These are phyloP conservation scores for Nebria brevicollis DNA, from an alignment of 2,888 invertebrate species.

Conservation along the genomic window DNA sequence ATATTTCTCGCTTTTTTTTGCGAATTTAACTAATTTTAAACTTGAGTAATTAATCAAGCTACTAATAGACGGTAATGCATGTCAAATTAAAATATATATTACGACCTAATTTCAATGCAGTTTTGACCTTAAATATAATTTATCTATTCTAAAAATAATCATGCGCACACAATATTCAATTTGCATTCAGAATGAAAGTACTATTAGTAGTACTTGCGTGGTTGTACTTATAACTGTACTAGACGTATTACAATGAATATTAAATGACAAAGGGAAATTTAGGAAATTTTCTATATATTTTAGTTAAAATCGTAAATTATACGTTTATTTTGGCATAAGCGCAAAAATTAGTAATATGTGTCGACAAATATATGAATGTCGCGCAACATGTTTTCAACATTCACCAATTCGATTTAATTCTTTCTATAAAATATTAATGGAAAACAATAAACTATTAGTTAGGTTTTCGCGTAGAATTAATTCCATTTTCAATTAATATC, in stretches of 20 bases:
- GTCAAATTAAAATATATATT: too few species aligned
- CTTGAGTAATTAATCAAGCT: too few species aligned
- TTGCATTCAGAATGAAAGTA: not conserved
- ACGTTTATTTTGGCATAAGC: too few species aligned
- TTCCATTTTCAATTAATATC: not conserved
- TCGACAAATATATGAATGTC: too few species aligned
- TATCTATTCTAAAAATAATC: not conserved
- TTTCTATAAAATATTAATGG: not conserved
- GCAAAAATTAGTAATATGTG: too few species aligned
- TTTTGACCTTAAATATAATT: not conserved
- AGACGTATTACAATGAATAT: not conserved
- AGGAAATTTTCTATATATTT: not conserved
- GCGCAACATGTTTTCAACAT: too few species aligned
- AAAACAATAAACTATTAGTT: not conserved
- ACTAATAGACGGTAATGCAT: too few species aligned
- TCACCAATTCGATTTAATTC: too few species aligned
- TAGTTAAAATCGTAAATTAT: too few species aligned
- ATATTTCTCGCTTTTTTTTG: too few species aligned
- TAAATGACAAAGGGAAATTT: not conserved
- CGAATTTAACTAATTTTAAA: too few species aligned
- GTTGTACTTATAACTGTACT: not conserved
- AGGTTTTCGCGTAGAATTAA: not conserved
- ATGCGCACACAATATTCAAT: not conserved
- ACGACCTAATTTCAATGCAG: not conserved
- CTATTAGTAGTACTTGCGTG: not conserved